phyloP scores from a whole-genome alignment of 2,113 vertebrate genomes.

The Neoarius graeffei region DNA sequence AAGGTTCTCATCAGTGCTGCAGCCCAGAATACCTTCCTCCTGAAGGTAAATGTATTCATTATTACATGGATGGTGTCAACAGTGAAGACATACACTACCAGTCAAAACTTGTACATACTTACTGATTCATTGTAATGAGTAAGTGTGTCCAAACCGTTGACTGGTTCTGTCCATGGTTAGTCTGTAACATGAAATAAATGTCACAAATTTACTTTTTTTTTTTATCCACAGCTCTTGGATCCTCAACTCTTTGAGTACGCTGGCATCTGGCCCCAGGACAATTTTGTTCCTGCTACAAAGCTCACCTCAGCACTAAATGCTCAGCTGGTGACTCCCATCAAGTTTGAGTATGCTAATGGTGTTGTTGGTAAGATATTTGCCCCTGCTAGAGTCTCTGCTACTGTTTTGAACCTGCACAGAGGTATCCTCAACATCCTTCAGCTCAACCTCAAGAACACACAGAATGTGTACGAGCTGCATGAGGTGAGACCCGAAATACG shows the following conservation, averaged over 20 bases:
- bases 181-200: neutral
- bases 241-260: slow-evolving; percentile 72
- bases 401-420: slow-evolving; percentile 75
- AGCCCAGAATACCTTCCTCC: slow-evolving; percentile 50
- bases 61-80: slow-evolving; percentile 60
- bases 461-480: slow-evolving; percentile 80
- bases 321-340: slow-evolving; percentile 69
- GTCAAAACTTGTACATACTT: no score
- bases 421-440: slow-evolving; percentile 76
- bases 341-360: slow-evolving; percentile 76
- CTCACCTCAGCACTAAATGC: slow-evolving; percentile 64
- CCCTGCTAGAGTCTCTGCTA: slow-evolving; percentile 62
- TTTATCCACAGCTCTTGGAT: slow-evolving; percentile 65
- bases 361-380: slow-evolving; percentile 72
- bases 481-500: slow-evolving; percentile 76
- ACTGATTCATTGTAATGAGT: no score
- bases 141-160: no score
- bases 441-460: slow-evolving; percentile 77
- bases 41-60: slow-evolving; percentile 52
- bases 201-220: neutral
- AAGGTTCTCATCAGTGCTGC: slow-evolving; percentile 72
- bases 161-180: neutral
- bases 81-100: neutral
- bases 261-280: slow-evolving; percentile 71
- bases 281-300: slow-evolving; percentile 68